These are phyloP conservation scores for Ptychodera flava DNA, from an alignment of 35 echinoderm and acorn worm species.

Conservation along the genomic window DNA sequence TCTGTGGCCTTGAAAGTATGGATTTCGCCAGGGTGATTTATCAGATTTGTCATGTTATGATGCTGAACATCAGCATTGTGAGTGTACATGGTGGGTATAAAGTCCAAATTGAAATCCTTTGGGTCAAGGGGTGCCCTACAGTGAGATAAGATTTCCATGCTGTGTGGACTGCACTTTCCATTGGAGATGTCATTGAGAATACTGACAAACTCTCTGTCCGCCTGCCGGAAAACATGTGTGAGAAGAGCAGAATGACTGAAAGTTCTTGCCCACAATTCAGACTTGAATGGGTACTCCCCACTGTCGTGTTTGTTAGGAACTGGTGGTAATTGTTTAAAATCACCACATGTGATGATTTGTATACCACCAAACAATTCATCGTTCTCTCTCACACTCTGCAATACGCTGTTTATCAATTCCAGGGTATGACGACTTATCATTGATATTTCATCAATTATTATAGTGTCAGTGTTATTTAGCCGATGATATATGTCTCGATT, in stretches of 20 bases:
- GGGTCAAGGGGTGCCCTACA: neutral
- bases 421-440: neutral
- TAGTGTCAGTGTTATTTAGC: neutral
- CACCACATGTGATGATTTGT: neutral
- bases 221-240: neutral
- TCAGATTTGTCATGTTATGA: neutral
- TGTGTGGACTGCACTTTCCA: neutral
- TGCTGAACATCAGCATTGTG: neutral
- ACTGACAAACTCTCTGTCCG: neutral
- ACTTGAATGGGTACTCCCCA: neutral
- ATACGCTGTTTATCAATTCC: neutral
- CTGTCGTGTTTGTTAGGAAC: neutral
- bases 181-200: neutral
- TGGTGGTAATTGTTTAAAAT: neutral
- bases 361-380: neutral
- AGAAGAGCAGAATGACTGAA: neutral
- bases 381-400: neutral
- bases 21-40: neutral
- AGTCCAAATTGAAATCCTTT: neutral
- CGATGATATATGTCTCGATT: neutral
- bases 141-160: neutral
- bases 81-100: neutral
- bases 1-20: neutral
- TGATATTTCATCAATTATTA: neutral
- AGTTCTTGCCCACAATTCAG: neutral